Conservation (phyloP, 2,113 vertebrate genomes). For the Emydura subglobosa region DNA sequence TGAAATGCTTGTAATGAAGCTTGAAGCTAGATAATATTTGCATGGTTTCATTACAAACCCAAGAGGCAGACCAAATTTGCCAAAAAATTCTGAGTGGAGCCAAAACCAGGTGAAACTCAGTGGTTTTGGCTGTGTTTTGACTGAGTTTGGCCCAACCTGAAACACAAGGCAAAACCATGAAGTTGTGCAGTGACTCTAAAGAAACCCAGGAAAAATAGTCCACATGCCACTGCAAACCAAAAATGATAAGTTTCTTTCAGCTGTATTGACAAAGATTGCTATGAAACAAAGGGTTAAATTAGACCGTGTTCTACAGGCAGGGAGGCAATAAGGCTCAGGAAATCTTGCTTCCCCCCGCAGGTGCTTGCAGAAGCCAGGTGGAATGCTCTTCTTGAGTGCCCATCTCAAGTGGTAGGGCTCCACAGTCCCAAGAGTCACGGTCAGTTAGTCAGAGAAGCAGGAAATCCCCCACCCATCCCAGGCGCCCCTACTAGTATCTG, state of each 20-base stretch:
- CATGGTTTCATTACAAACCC: constrained; percentile 61
- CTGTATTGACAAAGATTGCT: not conserved
- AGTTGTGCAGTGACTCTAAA: not conserved
- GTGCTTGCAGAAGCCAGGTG: not conserved
- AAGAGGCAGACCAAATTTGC: constrained; percentile 51
- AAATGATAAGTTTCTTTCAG: not conserved
- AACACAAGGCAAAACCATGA: not conserved
- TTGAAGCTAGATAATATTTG: constrained; percentile 51
- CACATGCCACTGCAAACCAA: not conserved
- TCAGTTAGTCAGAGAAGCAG: not conserved
- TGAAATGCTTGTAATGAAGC: constrained; percentile 46
- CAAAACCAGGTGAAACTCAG: constrained; percentile 31
- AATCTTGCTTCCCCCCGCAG: not conserved
- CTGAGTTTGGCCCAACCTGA: not conserved
- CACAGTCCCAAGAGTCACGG: not conserved
- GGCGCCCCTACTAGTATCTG: not conserved
- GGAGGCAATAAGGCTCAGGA: not conserved
- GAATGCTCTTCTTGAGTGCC: not conserved
- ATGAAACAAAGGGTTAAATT: not conserved
- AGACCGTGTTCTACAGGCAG: rapidly evolving
- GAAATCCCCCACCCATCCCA: rapidly evolving
- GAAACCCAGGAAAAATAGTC: not conserved
- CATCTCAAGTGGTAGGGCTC: not conserved
- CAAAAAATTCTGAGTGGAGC: constrained; percentile 50
- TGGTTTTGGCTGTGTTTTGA: not conserved